Evolutionary conservation across 2,888 invertebrate species (phyloP), one percentile per base, ranked within the genome.

Genomic region (Ophraella communa): DNA sequence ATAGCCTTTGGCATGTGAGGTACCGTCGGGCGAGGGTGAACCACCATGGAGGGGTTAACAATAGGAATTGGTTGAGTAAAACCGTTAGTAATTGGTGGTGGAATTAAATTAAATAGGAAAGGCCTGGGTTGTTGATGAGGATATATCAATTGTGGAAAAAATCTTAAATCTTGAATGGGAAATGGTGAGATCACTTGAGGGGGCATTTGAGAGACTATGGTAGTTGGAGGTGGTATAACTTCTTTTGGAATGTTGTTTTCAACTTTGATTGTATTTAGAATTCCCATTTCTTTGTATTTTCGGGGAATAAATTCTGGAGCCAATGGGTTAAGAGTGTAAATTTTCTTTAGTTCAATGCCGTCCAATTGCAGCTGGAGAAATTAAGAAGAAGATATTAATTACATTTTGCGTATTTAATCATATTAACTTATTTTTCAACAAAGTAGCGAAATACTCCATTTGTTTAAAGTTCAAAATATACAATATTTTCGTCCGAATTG

Each of bases 291-390:
- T 49, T 71, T 79, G 62, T 80, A 81, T 60, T 86, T 84, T 33
- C 90, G 83, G 0, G 93, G 93, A 39, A 93, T 85, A 80, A 93
- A 93, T 77, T 92, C 92, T 0, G 91, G 89, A 0, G 94, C 94
- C 54, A 92, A 79, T 0, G 94, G 94, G 82, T 94, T 94, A n/a
- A 94, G 82, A 3, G 89, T 88, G 78, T 90, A 92, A 2, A 88
- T 89, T 66, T 90, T 89, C 74, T 91, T 89, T 72, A 92, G 81
- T 78, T 92, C 92, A 1, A 91, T 88, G 7, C 90, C 90, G 73
- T 91, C 89, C 55, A 92, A 81, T 75, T 90, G 89, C 44, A 87
- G 86, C 59, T 70, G 51, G 23, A 64, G 64, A 17, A 49, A 30
- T 10, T 30, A n/a, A n/a, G n/a, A n/a, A n/a, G n/a, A n/a, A n/a